These are phyloP conservation scores for Halictus rubicundus DNA, from an alignment of 1,140 invertebrate species.

Conservation along the genomic window DNA sequence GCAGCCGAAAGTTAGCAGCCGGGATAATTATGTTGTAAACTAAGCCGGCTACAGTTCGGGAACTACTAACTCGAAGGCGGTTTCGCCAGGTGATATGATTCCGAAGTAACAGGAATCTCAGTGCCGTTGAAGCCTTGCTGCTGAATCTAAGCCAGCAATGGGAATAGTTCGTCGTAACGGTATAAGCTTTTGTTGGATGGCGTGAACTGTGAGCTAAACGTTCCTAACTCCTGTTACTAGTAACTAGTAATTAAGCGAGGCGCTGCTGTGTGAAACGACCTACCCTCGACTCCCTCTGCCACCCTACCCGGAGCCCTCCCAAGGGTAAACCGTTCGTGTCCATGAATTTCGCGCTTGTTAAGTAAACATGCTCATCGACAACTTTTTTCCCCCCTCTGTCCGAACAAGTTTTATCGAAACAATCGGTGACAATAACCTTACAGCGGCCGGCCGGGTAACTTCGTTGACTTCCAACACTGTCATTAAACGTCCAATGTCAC, in stretches of 20 bases:
- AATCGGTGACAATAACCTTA: not conserved
- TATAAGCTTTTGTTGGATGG: constrained; percentile 65
- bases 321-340: constrained; percentile 59
- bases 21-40: constrained; percentile 60
- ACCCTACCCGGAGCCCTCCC: constrained; percentile 47
- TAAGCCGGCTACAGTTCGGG: constrained; percentile 47
- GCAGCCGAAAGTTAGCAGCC: constrained; percentile 27
- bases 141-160: constrained; percentile 62
- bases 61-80: constrained; percentile 50
- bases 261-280: constrained; percentile 73
- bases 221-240: constrained; percentile 72
- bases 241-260: constrained; percentile 76
- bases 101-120: constrained; percentile 62
- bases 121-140: constrained; percentile 45
- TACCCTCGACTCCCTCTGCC: constrained; percentile 45
- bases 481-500: not conserved
- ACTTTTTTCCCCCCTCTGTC: not conserved
- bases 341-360: constrained; percentile 44
- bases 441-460: not conserved
- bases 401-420: constrained; percentile 25
- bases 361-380: constrained; percentile 28
- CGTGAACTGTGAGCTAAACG: constrained; percentile 71
- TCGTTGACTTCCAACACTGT: not conserved
- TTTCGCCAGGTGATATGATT: constrained; percentile 62
- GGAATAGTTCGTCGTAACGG: constrained; percentile 62